A percentile compares a stretch with the other conserved stretches of the same genome.
Evolutionary conservation across 2,888 invertebrate species (phyloP).

Genomic region (Epinotia bilunana): DNA sequence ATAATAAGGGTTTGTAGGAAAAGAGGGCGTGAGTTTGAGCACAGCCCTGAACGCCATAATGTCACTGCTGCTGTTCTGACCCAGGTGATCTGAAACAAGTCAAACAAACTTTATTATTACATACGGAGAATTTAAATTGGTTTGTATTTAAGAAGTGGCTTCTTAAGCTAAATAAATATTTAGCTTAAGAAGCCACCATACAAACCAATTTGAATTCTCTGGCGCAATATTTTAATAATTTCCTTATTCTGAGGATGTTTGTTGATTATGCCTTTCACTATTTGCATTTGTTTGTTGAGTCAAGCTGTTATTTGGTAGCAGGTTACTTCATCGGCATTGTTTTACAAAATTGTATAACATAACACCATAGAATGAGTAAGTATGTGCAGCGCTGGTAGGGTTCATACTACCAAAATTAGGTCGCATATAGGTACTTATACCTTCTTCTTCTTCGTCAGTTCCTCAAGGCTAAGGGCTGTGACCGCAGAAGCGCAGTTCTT

Average conservation of each 20-base stretch:
- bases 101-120: conserved; percentile 7
- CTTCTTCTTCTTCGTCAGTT: too few relatives aligned
- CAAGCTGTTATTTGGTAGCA: too few relatives aligned
- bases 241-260: neutral
- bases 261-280: neutral
- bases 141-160: too few relatives aligned
- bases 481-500: too few relatives aligned
- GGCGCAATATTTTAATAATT: neutral
- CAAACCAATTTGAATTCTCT: too few relatives aligned
- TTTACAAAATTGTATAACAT: too few relatives aligned
- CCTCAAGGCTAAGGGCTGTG: too few relatives aligned
- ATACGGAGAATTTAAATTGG: neutral
- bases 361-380: too few relatives aligned
- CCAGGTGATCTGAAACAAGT: conserved; percentile 86
- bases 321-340: too few relatives aligned
- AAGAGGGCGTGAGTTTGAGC: conserved; percentile 90
- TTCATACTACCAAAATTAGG: neutral
- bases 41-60: conserved; percentile 90
- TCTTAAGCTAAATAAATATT: neutral
- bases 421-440: too few relatives aligned
- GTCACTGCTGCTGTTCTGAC: conserved; percentile 87
- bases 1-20: conserved; percentile 90
- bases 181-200: too few relatives aligned
- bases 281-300: neutral
- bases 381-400: too few relatives aligned